phyloP scores from a whole-genome alignment of 2,888 invertebrate species.

The Anoplius nigerrimus region DNA sequence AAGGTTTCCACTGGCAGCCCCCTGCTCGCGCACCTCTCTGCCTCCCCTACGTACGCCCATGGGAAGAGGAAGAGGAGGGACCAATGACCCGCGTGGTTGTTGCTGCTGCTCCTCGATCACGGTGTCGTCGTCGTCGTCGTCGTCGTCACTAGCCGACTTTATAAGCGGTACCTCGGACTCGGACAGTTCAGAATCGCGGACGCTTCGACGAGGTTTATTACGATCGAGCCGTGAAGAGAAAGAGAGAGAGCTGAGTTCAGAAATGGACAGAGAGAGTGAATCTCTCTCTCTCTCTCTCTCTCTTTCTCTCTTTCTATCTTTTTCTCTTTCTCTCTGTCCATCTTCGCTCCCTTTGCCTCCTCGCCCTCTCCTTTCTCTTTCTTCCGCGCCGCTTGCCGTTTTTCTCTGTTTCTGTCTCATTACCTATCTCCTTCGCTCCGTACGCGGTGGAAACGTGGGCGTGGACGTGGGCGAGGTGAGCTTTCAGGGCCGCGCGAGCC shows the following conservation, averaged over 20 bases:
- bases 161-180: slow-evolving; percentile 25
- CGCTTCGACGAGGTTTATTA: slow-evolving; percentile 14
- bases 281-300: background rate
- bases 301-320: background rate
- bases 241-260: slow-evolving; percentile 1
- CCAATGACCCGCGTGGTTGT: slow-evolving; percentile 38
- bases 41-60: background rate
- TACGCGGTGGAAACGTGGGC: slow-evolving; percentile 50
- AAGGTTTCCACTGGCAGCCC: slow-evolving; percentile 16
- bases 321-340: slow-evolving; percentile 19
- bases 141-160: slow-evolving; percentile 23
- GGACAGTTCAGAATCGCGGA: slow-evolving; percentile 13
- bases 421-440: slow-evolving; percentile 17
- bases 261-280: slow-evolving; percentile 23
- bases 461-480: slow-evolving; percentile 60
- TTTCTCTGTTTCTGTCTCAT: slow-evolving; percentile 22
- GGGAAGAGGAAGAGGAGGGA: slow-evolving; percentile 12
- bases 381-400: background rate
- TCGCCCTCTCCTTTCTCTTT: slow-evolving; percentile 7
- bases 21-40: background rate
- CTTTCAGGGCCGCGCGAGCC: slow-evolving; percentile 55
- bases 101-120: slow-evolving; percentile 22
- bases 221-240: background rate
- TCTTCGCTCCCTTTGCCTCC: background rate
- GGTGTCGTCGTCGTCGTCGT: slow-evolving; percentile 31